A percentile compares a stretch with the other conserved stretches of the same genome.
Evolutionary conservation across 64 coral and sea anemone species (phyloP).

Genomic region (Stichodactyla mertensii): DNA sequence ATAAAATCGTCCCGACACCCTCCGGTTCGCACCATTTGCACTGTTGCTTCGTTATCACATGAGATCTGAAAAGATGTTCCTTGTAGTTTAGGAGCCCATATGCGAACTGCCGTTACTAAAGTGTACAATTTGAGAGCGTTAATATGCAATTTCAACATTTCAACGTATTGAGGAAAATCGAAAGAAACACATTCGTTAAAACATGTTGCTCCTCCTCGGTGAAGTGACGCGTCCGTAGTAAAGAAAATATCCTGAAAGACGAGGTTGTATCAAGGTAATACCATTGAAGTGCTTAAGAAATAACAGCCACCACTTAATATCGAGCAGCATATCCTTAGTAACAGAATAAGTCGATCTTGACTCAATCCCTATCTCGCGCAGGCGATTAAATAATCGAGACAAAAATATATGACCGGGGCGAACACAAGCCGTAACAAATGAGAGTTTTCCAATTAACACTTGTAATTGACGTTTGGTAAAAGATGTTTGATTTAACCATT

Average conservation of each 20-base stretch:
- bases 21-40: neutral
- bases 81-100: no score
- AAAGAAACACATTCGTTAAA: conserved; percentile 22
- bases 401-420: no score
- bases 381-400: no score
- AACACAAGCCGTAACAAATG: no score
- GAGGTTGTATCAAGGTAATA: neutral
- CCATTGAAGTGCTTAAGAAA: conserved; percentile 22
- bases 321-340: neutral
- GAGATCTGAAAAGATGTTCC: neutral
- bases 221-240: neutral
- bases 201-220: conserved; percentile 20
- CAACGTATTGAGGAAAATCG: neutral
- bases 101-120: no score
- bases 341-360: neutral
- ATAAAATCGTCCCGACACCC: no score
- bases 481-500: conserved; percentile 6
- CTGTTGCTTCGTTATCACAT: neutral
- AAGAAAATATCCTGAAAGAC: conserved; percentile 16
- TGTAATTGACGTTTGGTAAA: no score
- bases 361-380: no score
- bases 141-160: neutral
- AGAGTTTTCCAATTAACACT: no score
- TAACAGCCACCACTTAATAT: neutral
- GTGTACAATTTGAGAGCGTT: neutral